Evolutionary conservation across 2,113 vertebrate genomes (phyloP), one percentile per base, ranked within the genome.

Genomic region (Nothoprocta pentlandii): DNA sequence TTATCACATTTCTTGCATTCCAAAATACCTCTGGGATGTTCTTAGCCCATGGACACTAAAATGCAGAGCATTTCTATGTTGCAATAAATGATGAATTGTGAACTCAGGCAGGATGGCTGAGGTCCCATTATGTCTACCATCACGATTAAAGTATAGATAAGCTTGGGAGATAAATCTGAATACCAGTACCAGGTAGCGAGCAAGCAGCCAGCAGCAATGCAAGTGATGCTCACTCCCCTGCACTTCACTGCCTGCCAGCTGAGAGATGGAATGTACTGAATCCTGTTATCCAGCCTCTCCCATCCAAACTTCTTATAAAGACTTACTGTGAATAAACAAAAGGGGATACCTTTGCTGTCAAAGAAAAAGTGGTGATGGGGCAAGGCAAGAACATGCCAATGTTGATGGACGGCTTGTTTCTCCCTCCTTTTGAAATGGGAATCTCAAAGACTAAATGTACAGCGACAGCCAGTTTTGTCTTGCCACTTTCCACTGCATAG

Each of bases 401-500:
- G 12, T 63, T 89, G 17, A 9, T 41, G 47, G 56, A 26, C 85
- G 44, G 15, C 41, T 87, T 9, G 9, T 39, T 39, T 71, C n/a
- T 12, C 25, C 66, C 94, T 86, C 28, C 20, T 49, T 93, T 81
- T 89, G 56, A 75, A 68, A n/a, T 53, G 25, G 1, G 2, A 86
- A 81, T 89, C 56, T 26, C 53, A 47, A 23, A 56, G 51, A 80
- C 64, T 92, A 49, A 39, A 81, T n/a, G 42, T 39, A 53, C 86
- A 49, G 10, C 16, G 47, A 56, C 69, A 92, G 73, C 32, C 90
- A 62, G 56, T 94, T 89, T 89, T 95, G 61, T 51, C 42, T 92
- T 89, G 47, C 32, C 42, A 25, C n/a, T 81, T 77, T 81, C 39
- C 47, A 42, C 19, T 77, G 25, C 28, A 32, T 1, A 2, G 46